A percentile compares a stretch with the other conserved stretches of the same genome.
These are phyloP conservation scores for Pelodytes ibericus DNA, from an alignment of 2,797 vertebrate genomes.

Conservation along the genomic window DNA sequence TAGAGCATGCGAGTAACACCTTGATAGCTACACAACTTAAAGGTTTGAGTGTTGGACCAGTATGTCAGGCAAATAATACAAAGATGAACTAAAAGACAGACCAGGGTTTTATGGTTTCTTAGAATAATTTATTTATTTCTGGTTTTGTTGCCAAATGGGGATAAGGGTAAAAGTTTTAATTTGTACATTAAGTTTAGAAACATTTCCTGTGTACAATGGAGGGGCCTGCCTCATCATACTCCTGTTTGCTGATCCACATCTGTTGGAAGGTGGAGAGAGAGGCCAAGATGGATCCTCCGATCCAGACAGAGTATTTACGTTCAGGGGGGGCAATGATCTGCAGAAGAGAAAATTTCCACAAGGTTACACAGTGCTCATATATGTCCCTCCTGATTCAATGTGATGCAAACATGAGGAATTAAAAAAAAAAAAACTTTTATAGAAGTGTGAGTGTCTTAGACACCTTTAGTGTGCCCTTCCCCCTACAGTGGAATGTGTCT, in stretches of 20 bases:
- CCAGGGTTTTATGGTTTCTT: constrained; percentile 24
- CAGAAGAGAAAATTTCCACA: constrained; percentile 19
- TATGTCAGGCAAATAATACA: too few species aligned
- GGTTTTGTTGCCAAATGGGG: not conserved
- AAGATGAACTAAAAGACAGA: too few species aligned
- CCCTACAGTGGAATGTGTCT: too few species aligned
- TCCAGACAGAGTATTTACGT: constrained; percentile 79
- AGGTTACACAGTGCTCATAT: not conserved
- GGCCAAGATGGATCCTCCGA: constrained; percentile 78
- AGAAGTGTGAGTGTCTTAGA: not conserved
- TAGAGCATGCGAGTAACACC: too few species aligned
- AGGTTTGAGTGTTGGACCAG: too few species aligned
- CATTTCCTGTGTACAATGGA: constrained; percentile 83
- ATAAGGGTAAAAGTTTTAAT: not conserved
- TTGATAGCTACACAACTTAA: too few species aligned
- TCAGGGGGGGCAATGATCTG: constrained; percentile 80
- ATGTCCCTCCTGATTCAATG: not conserved
- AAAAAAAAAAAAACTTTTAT: too few species aligned
- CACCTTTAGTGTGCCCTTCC: not conserved
- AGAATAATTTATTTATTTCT: constrained; percentile 39
- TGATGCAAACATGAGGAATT: not conserved
- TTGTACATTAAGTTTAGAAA: constrained; percentile 73
- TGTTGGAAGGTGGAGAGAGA: constrained; percentile 84
- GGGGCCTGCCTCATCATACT: constrained; percentile 78
- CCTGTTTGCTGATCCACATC: constrained; percentile 83